A percentile compares a stretch with the other conserved stretches of the same genome.
These are phyloP conservation scores for Diadumene lineata DNA, from an alignment of 92 coral and sea anemone genomes.

Conservation along the genomic window DNA sequence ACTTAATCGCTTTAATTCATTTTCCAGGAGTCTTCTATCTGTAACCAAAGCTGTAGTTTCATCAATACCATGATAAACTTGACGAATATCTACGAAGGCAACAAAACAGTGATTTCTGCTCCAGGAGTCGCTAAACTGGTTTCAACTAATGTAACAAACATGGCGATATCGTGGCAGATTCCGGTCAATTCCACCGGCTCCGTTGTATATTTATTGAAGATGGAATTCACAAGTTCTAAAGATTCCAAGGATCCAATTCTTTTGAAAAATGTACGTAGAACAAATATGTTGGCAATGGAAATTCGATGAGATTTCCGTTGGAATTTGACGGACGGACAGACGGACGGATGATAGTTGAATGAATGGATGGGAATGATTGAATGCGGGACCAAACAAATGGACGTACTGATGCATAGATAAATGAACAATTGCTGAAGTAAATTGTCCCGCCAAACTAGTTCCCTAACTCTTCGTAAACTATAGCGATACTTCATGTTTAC, in stretches of 20 bases:
- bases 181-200: constrained; percentile 37
- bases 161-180: constrained; percentile 56
- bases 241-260: too few species aligned
- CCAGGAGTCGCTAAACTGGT: constrained; percentile 37
- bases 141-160: constrained; percentile 20
- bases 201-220: constrained; percentile 49
- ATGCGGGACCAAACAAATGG: too few species aligned
- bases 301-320: too few species aligned
- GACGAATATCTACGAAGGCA: constrained; percentile 21
- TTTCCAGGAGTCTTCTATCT: constrained; percentile 39
- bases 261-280: not conserved
- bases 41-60: constrained; percentile 50
- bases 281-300: too few species aligned
- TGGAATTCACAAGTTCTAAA: not conserved
- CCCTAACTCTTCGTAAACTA: too few species aligned
- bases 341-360: too few species aligned
- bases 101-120: constrained; percentile 2
- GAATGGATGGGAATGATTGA: too few species aligned
- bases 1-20: not conserved
- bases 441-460: too few species aligned
- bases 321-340: too few species aligned
- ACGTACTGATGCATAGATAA: too few species aligned
- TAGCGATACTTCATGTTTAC: too few species aligned
- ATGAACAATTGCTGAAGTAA: too few species aligned
- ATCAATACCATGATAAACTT: constrained; percentile 18